Conservation (phyloP, 2,888 invertebrate genomes). For the Beris morrisii region DNA sequence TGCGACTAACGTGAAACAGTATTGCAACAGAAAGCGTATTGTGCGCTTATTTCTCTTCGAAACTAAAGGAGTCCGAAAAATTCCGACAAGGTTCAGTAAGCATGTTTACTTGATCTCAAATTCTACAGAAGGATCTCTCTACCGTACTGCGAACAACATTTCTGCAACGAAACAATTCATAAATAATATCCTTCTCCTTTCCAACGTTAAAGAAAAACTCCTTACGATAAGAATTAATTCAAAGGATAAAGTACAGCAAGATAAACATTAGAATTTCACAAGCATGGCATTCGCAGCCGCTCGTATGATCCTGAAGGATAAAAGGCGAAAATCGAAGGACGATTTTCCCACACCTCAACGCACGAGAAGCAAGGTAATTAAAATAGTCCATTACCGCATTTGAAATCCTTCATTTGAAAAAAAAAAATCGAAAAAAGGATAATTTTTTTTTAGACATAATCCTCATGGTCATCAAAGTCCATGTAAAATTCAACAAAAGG, state of each 20-base stretch:
- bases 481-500: no score
- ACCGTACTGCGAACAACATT: no score
- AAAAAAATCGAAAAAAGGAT: no score
- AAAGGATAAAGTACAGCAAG: background rate
- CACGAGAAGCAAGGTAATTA: slow-evolving; percentile 78
- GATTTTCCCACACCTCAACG: slow-evolving; percentile 71
- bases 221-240: no score
- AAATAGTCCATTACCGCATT: background rate
- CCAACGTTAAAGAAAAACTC: no score
- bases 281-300: slow-evolving; percentile 83
- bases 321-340: slow-evolving; percentile 79
- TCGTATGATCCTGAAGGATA: slow-evolving; percentile 82
- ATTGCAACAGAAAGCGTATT: background rate
- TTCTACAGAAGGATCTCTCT: no score
- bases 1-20: background rate
- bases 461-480: no score
- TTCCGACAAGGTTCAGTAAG: slow-evolving; percentile 5
- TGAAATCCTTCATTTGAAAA: no score
- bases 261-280: slow-evolving; percentile 7
- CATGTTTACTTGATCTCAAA: slow-evolving; percentile 12
- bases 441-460: no score
- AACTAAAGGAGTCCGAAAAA: background rate
- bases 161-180: no score
- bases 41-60: background rate
- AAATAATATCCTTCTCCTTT: no score